These are phyloP conservation scores for Acleris laterana DNA, from an alignment of 2,888 invertebrate genomes.

Conservation along the genomic window DNA sequence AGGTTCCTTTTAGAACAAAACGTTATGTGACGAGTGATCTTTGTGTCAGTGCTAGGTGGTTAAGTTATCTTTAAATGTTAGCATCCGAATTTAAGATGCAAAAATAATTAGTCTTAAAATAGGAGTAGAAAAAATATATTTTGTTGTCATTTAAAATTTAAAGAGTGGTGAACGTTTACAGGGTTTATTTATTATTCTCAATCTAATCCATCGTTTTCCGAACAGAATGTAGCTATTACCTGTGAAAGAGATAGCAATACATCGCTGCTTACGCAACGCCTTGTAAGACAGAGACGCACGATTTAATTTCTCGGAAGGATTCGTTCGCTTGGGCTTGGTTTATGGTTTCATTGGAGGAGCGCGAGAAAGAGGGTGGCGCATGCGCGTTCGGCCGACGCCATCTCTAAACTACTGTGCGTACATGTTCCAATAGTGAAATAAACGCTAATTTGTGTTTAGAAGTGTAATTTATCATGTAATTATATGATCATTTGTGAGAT, in stretches of 20 bases:
- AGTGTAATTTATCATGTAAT: conserved; percentile 71
- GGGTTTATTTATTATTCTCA: conserved; percentile 9
- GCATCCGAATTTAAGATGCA: background rate
- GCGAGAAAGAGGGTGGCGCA: conserved; percentile 79
- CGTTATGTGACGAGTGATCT: too few species aligned
- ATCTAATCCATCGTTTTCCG: conserved; percentile 22
- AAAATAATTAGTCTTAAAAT: background rate
- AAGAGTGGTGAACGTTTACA: background rate
- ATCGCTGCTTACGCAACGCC: background rate
- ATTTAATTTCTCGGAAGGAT: conserved; percentile 50
- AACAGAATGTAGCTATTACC: conserved; percentile 31
- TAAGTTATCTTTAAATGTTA: too few species aligned
- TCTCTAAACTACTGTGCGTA: conserved; percentile 81
- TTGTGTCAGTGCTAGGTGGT: too few species aligned
- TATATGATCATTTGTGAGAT: conserved; percentile 61
- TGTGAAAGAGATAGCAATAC: conserved; percentile 48
- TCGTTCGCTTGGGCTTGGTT: conserved; percentile 67
- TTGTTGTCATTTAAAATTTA: background rate
- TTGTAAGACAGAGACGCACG: conserved; percentile 43
- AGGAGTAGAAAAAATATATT: background rate
- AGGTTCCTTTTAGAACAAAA: too few species aligned
- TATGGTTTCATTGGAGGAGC: conserved; percentile 73
- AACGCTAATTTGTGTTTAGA: conserved; percentile 64
- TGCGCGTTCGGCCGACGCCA: conserved; percentile 85
- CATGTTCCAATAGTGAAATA: conserved; percentile 65